Percentiles rank a stretch among this genome's conserved stretches.
These are phyloP conservation scores for Syrista parreyssii DNA, from an alignment of 2,888 invertebrate species.

Conservation along the genomic window DNA sequence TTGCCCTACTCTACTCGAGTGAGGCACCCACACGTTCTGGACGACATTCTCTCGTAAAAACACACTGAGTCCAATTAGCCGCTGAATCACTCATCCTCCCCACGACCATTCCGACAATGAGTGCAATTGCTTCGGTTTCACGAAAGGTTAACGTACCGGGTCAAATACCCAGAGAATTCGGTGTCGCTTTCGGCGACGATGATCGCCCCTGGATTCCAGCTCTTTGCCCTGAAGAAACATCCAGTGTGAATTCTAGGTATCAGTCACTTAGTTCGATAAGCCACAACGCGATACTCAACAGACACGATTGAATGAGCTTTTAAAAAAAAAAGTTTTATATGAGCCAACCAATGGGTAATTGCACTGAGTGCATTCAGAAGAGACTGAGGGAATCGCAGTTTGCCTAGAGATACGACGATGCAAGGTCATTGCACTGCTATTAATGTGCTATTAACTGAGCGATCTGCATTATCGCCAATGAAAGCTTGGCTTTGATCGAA, in stretches of 20 bases:
- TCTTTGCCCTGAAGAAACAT: not conserved
- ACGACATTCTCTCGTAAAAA: slow-evolving; percentile 24
- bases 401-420: slow-evolving; percentile 43
- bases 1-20: slow-evolving; percentile 13
- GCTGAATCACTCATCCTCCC: slow-evolving; percentile 47
- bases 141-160: slow-evolving; percentile 61
- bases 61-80: slow-evolving; percentile 45
- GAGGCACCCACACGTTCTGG: slow-evolving; percentile 5
- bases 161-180: slow-evolving; percentile 62
- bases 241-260: not conserved
- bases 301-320: not conserved
- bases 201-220: not conserved
- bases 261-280: not conserved
- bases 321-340: not conserved
- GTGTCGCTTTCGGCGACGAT: slow-evolving; percentile 52
- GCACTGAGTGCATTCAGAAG: not conserved
- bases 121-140: slow-evolving; percentile 61
- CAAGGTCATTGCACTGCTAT: slow-evolving; percentile 53
- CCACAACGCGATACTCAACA: not conserved
- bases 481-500: slow-evolving; percentile 43
- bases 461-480: slow-evolving; percentile 39
- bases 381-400: slow-evolving; percentile 43
- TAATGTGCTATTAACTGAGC: slow-evolving; percentile 38
- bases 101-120: slow-evolving; percentile 46
- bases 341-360: not conserved